Base-by-base conservation (phyloP, 2,797 vertebrate species). In the Percopsis omiscomaycus region DNA sequence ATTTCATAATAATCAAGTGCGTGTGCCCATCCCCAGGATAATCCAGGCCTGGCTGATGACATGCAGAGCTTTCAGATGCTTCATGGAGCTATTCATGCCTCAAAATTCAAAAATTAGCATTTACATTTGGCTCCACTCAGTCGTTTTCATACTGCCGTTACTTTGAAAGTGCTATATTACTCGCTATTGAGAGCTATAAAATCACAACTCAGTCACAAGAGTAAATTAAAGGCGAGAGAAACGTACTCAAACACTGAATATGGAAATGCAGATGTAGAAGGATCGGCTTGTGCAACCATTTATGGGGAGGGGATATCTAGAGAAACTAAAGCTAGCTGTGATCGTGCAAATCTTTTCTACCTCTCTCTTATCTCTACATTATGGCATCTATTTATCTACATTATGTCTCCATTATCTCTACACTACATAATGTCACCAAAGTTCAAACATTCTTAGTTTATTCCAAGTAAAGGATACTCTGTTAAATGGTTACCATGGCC, bases 41-140 rank as follows among this genome's bases (percentile, higher is more conserved):
- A 89, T 88, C 87, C 86, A 61, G 79, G 81, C 78, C 76, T 42
- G 80, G 73, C 82, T 86, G 84, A 85, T 86, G 83, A 81, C 84
- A 89, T 69, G 82, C 78, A 59, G 78, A 2, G 68, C 82, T 83
- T 83, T 83, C 75, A 56, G 72, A 81, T 64, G 69, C 78, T 81
- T 74, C 74, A 61, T 68, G 77, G 56, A 83, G 78, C 81, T 65
- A 74, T 80, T 85, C 81, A 81, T 70, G 83, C 78, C 78, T 84
- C 61, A 55, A 74, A 81, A 87, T 83, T 84, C 61, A 42, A 80
- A 86, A 86, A 88, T 86, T 80, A 74, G 77, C 78, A 70, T 85
- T 86, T 88, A 81, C 77, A 80, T 81, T 83, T 73, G 79, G 63
- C 75, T 77, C 68, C 27, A 29, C 74, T 81, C 61, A 22, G 69